phyloP scores from a whole-genome alignment of 2,888 invertebrate species.

The Acrocera orbiculus region DNA sequence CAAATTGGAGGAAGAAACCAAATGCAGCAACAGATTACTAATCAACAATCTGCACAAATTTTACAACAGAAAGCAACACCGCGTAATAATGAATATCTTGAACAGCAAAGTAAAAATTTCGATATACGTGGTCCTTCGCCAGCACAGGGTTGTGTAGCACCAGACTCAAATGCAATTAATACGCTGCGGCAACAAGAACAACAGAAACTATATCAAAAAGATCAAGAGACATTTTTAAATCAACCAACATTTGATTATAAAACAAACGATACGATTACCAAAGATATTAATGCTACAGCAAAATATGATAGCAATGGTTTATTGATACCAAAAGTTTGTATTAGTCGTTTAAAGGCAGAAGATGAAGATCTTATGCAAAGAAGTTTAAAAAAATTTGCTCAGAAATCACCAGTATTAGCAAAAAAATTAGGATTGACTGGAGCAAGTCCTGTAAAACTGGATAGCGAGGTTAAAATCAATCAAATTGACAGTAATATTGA shows the following conservation, averaged over 20 bases:
- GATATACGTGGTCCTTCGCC: conserved; percentile 34
- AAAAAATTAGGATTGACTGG: conserved; percentile 37
- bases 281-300: conserved; percentile 13
- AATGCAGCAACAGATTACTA: conserved; percentile 11
- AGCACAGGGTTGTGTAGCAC: conserved; percentile 44
- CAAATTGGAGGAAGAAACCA: not conserved
- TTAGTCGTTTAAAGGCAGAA: conserved; percentile 29
- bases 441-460: conserved; percentile 9
- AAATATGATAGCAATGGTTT: conserved; percentile 14
- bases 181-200: not conserved
- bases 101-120: conserved; percentile 17
- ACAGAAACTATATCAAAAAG: not conserved
- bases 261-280: not conserved
- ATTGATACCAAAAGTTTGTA: conserved; percentile 28
- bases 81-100: conserved; percentile 17
- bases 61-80: conserved; percentile 18
- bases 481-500: conserved; percentile 3
- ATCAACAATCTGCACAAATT: conserved; percentile 12
- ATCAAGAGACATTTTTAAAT: not conserved
- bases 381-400: conserved; percentile 43
- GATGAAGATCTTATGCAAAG: conserved; percentile 46
- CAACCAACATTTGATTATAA: not conserved
- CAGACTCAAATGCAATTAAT: conserved; percentile 20
- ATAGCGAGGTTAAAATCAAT: conserved; percentile 5
- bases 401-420: conserved; percentile 41